Conservation (phyloP, 1,140 invertebrate genomes). For the Belonocnema kinseyi region DNA sequence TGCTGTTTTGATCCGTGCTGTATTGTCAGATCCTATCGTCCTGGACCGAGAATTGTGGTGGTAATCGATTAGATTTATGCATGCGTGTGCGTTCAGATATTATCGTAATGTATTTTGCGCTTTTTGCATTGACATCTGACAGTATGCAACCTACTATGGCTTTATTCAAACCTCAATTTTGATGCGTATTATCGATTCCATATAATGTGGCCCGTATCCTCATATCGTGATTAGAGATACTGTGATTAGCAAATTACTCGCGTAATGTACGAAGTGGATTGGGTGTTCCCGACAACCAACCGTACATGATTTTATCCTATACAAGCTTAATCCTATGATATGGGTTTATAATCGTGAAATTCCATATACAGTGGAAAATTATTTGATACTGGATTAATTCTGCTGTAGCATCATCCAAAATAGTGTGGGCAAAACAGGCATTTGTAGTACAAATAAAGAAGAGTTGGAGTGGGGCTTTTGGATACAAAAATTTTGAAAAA, state of each 20-base stretch:
- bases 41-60: conserved; percentile 43
- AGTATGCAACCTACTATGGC: neutral
- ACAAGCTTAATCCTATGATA: no score
- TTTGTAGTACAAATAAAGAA: no score
- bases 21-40: conserved; percentile 46
- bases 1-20: conserved; percentile 46
- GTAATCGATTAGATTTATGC: conserved; percentile 39
- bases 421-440: no score
- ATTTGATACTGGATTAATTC: no score
- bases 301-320: no score
- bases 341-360: no score
- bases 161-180: conserved; percentile 20
- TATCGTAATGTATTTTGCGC: conserved; percentile 5
- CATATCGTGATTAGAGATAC: conserved; percentile 23
- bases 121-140: conserved; percentile 25
- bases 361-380: no score
- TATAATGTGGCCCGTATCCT: neutral
- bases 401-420: no score
- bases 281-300: neutral
- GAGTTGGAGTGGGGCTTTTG: no score
- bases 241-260: conserved; percentile 32
- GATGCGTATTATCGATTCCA: conserved; percentile 3
- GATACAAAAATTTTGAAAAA: no score
- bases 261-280: neutral
- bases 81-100: conserved; percentile 31